Conservation (phyloP, 1,140 invertebrate genomes). For the Brachionus sp. region DNA sequence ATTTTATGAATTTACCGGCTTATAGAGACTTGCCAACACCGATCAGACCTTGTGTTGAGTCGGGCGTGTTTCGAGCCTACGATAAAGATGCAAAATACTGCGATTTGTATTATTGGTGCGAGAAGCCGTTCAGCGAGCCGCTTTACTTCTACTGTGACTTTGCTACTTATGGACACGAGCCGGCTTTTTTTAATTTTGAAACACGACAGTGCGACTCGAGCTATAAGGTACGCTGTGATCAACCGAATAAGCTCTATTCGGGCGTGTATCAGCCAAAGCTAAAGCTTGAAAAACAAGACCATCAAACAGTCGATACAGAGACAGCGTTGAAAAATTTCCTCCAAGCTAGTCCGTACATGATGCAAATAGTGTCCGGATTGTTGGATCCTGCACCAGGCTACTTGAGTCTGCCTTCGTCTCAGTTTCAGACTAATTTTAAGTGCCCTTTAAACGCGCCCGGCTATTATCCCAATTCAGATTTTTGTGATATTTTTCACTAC, state of each 20-base stretch:
- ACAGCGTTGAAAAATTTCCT: conserved; percentile 21
- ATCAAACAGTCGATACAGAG: not conserved
- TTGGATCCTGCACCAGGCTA: conserved; percentile 41
- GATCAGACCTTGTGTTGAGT: not conserved
- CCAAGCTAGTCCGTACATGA: conserved; percentile 20
- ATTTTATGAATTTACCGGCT: conserved; percentile 42
- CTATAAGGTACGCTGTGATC: not conserved
- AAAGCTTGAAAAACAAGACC: not conserved
- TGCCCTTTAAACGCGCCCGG: conserved; percentile 22
- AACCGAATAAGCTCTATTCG: not conserved
- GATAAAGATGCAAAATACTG: conserved; percentile 29
- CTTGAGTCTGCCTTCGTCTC: not conserved
- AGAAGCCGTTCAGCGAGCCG: conserved; percentile 39
- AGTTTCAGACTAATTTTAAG: conserved; percentile 34
- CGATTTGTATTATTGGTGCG: conserved; percentile 42
- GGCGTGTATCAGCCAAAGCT: not conserved
- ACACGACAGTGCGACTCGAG: conserved; percentile 20
- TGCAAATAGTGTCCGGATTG: conserved; percentile 24
- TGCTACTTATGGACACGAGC: conserved; percentile 15
- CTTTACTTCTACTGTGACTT: conserved; percentile 39
- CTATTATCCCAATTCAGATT: conserved; percentile 24
- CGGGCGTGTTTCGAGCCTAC: conserved; percentile 3
- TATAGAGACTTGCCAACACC: conserved; percentile 32
- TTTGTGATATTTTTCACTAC: conserved; percentile 46
- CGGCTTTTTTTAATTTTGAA: conserved; percentile 24